phyloP scores from a whole-genome alignment of 2,797 vertebrate genomes.

The Leuciscus waleckii region DNA sequence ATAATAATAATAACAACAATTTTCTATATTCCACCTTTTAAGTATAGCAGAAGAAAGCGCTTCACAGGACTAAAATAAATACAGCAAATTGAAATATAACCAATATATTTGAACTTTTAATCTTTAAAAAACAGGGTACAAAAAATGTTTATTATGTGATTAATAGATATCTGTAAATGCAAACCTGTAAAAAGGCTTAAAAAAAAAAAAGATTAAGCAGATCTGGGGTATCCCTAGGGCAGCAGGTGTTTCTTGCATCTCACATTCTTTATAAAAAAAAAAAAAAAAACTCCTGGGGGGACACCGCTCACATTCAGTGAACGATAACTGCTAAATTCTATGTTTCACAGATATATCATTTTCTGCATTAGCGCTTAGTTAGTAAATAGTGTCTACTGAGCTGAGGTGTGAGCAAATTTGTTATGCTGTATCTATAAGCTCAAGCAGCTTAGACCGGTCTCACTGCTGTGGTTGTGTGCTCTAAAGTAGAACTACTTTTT shows the following conservation, averaged over 20 bases:
- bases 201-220: not conserved
- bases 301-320: not conserved
- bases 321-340: slow-evolving; percentile 25
- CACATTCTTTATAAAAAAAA: not conserved
- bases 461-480: slow-evolving; percentile 20
- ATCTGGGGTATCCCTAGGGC: not conserved
- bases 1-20: not conserved
- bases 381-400: slow-evolving; percentile 48
- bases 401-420: slow-evolving; percentile 42
- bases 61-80: not conserved
- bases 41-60: not conserved
- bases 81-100: not conserved
- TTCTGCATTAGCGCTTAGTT: slow-evolving; percentile 46
- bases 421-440: slow-evolving; percentile 5
- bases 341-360: slow-evolving; percentile 37
- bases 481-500: slow-evolving; percentile 62
- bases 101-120: not conserved
- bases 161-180: not conserved
- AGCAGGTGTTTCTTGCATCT: not conserved
- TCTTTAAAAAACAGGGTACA: not conserved
- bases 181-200: not conserved
- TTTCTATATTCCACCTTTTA: not conserved
- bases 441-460: not conserved
- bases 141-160: not conserved
- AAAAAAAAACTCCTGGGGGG: not conserved